These are phyloP conservation scores for Cremastobaeus sp. DNA, from an alignment of 2,888 invertebrate genomes.

Conservation along the genomic window DNA sequence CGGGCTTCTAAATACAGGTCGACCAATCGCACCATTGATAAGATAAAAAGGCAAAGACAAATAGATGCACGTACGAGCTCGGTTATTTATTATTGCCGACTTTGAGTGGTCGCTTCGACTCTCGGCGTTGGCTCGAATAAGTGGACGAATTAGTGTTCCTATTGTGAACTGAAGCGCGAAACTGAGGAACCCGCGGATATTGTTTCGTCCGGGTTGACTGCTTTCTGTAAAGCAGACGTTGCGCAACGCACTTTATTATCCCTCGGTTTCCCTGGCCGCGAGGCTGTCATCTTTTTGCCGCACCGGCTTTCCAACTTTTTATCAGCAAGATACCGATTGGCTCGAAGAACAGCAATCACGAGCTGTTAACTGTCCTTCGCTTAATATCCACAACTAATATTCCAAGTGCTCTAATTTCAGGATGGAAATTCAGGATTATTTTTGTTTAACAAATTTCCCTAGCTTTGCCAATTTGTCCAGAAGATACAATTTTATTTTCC, in stretches of 20 bases:
- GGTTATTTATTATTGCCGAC: no score
- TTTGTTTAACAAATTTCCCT: no score
- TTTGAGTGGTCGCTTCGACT: no score
- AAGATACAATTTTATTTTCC: no score
- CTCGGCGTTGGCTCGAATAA: no score
- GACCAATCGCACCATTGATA: neutral
- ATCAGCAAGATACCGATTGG: constrained; percentile 3
- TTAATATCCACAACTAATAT: no score
- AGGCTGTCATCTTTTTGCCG: neutral
- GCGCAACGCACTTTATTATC: no score
- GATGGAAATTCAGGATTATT: neutral
- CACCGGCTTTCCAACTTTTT: constrained; percentile 4
- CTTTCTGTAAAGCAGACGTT: no score
- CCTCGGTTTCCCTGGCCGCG: neutral
- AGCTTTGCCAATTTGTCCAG: no score
- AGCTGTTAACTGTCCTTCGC: neutral
- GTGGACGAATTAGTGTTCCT: neutral
- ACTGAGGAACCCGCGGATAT: neutral
- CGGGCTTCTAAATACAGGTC: no score
- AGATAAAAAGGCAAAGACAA: constrained; percentile 8
- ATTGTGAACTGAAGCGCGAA: constrained; percentile 2
- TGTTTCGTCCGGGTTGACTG: neutral
- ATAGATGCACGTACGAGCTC: neutral
- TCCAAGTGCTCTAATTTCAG: no score
- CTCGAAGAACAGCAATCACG: neutral